Conservation (phyloP, 2,888 invertebrate species). For the Acrobasis repandana region DNA sequence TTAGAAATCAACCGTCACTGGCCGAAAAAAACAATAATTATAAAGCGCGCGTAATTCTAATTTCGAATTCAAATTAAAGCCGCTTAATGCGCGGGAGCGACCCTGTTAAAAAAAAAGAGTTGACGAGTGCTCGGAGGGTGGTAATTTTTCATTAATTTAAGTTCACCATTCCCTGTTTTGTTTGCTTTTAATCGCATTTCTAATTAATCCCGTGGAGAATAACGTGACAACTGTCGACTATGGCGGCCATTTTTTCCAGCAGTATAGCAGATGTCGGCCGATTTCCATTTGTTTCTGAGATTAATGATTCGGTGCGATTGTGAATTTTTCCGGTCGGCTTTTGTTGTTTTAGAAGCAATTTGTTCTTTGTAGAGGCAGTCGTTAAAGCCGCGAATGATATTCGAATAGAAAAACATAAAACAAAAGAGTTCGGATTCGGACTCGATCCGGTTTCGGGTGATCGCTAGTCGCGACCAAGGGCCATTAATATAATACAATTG, state of each 20-base stretch:
- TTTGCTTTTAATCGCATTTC: slow-evolving; percentile 84
- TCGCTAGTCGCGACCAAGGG: slow-evolving; percentile 18
- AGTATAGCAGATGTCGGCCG: slow-evolving; percentile 82
- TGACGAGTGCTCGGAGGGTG: slow-evolving; percentile 82
- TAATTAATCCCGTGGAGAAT: slow-evolving; percentile 83
- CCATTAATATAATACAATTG: slow-evolving; percentile 27
- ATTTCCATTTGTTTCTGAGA: slow-evolving; percentile 84
- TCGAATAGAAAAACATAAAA: slow-evolving; percentile 63
- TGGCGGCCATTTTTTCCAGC: slow-evolving; percentile 77
- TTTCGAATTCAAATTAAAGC: slow-evolving; percentile 84
- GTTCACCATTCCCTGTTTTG: slow-evolving; percentile 83
- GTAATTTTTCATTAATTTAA: slow-evolving; percentile 84
- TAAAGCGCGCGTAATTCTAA: slow-evolving; percentile 83
- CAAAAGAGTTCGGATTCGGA: slow-evolving; percentile 47
- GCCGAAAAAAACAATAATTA: slow-evolving; percentile 79
- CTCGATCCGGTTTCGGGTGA: slow-evolving; percentile 31
- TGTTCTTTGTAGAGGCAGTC: slow-evolving; percentile 79
- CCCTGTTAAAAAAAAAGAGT: slow-evolving; percentile 81
- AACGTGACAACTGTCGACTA: slow-evolving; percentile 83
- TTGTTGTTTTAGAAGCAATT: slow-evolving; percentile 84
- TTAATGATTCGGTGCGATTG: slow-evolving; percentile 83
- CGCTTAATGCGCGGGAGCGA: slow-evolving; percentile 83
- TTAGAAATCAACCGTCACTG: slow-evolving; percentile 76
- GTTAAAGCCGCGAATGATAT: slow-evolving; percentile 78
- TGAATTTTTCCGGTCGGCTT: slow-evolving; percentile 83